Evolutionary conservation across 2,888 invertebrate species (phyloP), one percentile per base, ranked within the genome.

Genomic region (Cheilosia impressa): DNA sequence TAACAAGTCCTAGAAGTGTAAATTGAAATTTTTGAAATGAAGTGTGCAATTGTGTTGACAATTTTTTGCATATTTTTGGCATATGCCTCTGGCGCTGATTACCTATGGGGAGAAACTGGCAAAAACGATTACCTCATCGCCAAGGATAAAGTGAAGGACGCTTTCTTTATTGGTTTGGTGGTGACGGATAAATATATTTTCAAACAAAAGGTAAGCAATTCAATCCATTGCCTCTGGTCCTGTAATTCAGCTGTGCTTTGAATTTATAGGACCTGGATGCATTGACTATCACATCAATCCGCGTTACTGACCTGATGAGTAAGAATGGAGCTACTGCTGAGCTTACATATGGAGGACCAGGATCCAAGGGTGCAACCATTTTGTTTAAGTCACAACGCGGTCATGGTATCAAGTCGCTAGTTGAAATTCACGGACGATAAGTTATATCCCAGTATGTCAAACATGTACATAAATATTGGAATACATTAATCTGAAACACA

Each of bases 381-480:
- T 87, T 89, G n/a, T 92, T 94, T 81, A 93, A 91, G 81, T 93
- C 94, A 1, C 87, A 91, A 85, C 90, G 92, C 13, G 90, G 92
- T 19, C 90, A 91, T 53, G 90, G 92, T 22, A 91, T 93, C 79
- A 92, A 93, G 75, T 92, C 92, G 72, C 38, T 90, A 3, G 89
- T 93, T 2, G 90, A 92, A 65, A 83, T 93, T 31, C 93, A 90
- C 88, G 92, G 91, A 38, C 87, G 83, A 63, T 83, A 68, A 57
- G 1, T 15, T 7, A 38, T 58, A 2, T 19, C 5, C 2, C 17
- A 19, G 4, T 38, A 38, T 13, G 13, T 13, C 13, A 38, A 19
- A 38, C 17, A 2, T 58, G 22, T 34, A 7, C 57, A 17, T 6
- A 57, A 27, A 13, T 53, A 24, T 24, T 24, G 24, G 9, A 47